Percentiles rank a stretch among this genome's conserved stretches.
Evolutionary conservation across 2,888 invertebrate genomes (phyloP).

Genomic region (Cheilosia vernalis): DNA sequence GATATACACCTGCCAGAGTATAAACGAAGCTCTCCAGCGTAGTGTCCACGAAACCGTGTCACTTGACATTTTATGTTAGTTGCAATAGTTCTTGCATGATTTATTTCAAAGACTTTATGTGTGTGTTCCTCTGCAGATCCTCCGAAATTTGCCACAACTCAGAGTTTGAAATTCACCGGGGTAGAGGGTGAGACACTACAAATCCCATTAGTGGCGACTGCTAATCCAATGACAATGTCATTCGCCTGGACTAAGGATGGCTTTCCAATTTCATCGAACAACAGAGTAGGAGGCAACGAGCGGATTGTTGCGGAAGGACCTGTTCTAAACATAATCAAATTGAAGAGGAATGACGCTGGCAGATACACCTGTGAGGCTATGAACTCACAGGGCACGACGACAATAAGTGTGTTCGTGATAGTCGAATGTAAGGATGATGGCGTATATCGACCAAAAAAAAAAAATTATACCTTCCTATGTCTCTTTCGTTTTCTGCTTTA

Average conservation of each 20-base stretch:
- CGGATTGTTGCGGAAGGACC: slow-evolving; percentile 81
- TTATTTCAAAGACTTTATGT: slow-evolving; percentile 7
- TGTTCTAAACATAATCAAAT: slow-evolving; percentile 80
- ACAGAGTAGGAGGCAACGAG: slow-evolving; percentile 76
- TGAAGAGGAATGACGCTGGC: slow-evolving; percentile 81
- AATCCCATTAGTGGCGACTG: slow-evolving; percentile 80
- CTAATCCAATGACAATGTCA: slow-evolving; percentile 81
- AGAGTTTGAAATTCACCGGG: slow-evolving; percentile 79
- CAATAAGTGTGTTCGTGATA: slow-evolving; percentile 80
- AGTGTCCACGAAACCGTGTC: slow-evolving; percentile 81
- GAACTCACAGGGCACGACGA: slow-evolving; percentile 81
- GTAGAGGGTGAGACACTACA: slow-evolving; percentile 81
- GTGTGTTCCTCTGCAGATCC: slow-evolving; percentile 77
- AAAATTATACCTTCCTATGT: neutral
- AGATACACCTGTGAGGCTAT: slow-evolving; percentile 81
- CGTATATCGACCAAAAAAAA: slow-evolving; percentile 27
- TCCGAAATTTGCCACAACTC: slow-evolving; percentile 80
- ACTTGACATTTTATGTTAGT: slow-evolving; percentile 81
- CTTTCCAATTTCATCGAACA: slow-evolving; percentile 80
- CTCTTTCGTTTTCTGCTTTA: slow-evolving; percentile 24
- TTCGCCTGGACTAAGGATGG: slow-evolving; percentile 82
- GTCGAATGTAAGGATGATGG: slow-evolving; percentile 80
- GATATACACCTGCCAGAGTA: slow-evolving; percentile 81
- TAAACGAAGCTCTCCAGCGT: slow-evolving; percentile 81
- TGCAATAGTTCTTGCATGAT: slow-evolving; percentile 32